phyloP scores from a whole-genome alignment of 2,113 vertebrate species.

The Butastur rufipennis region DNA sequence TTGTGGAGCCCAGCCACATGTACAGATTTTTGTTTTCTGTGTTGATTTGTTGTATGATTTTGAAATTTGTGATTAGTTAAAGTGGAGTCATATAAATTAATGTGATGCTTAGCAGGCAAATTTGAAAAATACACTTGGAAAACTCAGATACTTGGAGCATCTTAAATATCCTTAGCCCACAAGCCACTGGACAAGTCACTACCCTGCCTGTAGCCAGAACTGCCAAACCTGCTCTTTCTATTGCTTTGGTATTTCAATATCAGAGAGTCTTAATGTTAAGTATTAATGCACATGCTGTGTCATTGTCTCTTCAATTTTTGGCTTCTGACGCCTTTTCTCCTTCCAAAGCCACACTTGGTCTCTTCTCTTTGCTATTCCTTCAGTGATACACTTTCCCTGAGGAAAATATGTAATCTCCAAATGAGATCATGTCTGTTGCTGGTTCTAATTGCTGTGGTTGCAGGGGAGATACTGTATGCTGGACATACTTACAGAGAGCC shows the following conservation, averaged over 20 bases:
- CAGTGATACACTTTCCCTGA: neutral
- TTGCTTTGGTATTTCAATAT: neutral
- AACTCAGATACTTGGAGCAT: neutral
- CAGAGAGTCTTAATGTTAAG: neutral
- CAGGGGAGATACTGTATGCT: neutral
- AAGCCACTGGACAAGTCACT: neutral
- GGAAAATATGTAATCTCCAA: neutral
- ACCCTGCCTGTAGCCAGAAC: neutral
- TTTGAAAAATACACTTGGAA: neutral
- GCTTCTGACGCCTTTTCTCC: neutral
- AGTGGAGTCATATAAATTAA: neutral
- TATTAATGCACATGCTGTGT: neutral
- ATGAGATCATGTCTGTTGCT: constrained; percentile 11
- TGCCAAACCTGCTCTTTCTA: neutral
- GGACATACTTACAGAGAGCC: neutral
- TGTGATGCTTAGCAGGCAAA: neutral
- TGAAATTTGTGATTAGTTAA: neutral
- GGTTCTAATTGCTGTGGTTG: neutral
- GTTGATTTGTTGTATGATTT: neutral
- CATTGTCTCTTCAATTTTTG: neutral
- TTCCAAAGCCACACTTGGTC: neutral
- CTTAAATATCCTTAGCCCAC: neutral
- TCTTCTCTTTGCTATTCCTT: neutral
- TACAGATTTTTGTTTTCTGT: neutral
- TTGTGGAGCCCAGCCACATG: neutral